Evolutionary conservation across 2,888 invertebrate species (phyloP).

Genomic region (Ennomos fuscantarius): DNA sequence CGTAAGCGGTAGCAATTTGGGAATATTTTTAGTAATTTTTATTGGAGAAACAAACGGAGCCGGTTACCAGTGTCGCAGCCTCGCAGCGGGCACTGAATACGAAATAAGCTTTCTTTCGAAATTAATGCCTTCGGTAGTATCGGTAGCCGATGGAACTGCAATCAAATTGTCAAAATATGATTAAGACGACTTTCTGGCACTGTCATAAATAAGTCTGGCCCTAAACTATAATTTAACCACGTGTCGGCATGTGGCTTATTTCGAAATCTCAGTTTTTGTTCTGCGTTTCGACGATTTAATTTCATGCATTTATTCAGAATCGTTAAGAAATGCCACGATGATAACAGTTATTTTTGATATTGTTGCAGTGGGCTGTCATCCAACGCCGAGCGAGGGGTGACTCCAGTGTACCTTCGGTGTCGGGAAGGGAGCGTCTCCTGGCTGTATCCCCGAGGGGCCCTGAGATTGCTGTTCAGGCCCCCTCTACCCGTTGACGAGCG

Average conservation of each 20-base stretch:
- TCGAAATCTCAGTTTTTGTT: constrained; percentile 13
- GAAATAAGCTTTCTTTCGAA: constrained; percentile 65
- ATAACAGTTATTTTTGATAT: constrained; percentile 39
- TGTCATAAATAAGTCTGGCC: constrained; percentile 38
- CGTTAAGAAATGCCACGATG: constrained; percentile 20
- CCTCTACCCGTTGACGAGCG: constrained; percentile 84
- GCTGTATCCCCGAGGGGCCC: constrained; percentile 90
- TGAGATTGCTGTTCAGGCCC: constrained; percentile 87
- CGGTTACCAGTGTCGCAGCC: constrained; percentile 53
- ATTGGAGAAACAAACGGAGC: constrained; percentile 52
- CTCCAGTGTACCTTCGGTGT: constrained; percentile 91
- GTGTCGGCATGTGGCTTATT: constrained; percentile 16
- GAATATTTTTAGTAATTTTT: constrained; percentile 60
- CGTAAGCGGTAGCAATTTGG: constrained; percentile 56
- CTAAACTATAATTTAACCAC: constrained; percentile 29
- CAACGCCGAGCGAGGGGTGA: constrained; percentile 86
- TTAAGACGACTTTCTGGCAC: constrained; percentile 50
- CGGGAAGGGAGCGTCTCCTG: constrained; percentile 89
- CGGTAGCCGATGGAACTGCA: constrained; percentile 48
- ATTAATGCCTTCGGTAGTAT: constrained; percentile 58
- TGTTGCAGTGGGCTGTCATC: constrained; percentile 85
- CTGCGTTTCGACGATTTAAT: constrained; percentile 6
- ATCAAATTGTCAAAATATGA: constrained; percentile 70
- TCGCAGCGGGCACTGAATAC: constrained; percentile 62
- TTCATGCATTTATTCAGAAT: constrained; percentile 11